These are phyloP conservation scores for Salpingus planirostris DNA, from an alignment of 2,888 invertebrate species.

Conservation along the genomic window DNA sequence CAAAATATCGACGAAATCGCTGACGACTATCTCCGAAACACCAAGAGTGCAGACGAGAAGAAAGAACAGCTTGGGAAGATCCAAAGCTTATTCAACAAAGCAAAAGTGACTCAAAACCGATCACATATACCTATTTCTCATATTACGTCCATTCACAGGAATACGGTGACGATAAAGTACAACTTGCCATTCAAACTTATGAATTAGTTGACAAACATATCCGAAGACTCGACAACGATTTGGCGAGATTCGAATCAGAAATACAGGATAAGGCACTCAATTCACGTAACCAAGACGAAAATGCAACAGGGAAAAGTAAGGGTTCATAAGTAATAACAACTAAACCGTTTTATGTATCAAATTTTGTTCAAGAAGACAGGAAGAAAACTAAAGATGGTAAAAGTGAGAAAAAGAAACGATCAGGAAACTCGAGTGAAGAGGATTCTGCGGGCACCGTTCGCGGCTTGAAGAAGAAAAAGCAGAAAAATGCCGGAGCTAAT, in stretches of 20 bases:
- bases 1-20: conserved; percentile 84
- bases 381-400: conserved; percentile 60
- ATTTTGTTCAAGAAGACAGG: conserved; percentile 49
- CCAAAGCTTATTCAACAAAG: conserved; percentile 83
- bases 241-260: conserved; percentile 93
- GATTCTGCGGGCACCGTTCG: conserved; percentile 35
- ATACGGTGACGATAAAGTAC: conserved; percentile 95
- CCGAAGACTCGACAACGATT: conserved; percentile 87
- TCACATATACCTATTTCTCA: too few relatives aligned
- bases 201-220: conserved; percentile 98
- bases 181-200: conserved; percentile 95
- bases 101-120: conserved; percentile 58
- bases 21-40: conserved; percentile 67
- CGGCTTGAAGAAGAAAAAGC: conserved; percentile 47
- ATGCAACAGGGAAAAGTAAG: conserved; percentile 50
- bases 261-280: conserved; percentile 89
- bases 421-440: conserved; percentile 44
- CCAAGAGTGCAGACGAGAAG: conserved; percentile 67
- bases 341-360: background rate
- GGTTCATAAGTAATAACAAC: background rate
- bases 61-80: conserved; percentile 78
- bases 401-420: conserved; percentile 51
- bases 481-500: conserved; percentile 39
- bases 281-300: conserved; percentile 61
- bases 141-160: conserved; percentile 54